phyloP scores from a whole-genome alignment of 2,888 invertebrate genomes.

The Ecdyonurus torrentis region DNA sequence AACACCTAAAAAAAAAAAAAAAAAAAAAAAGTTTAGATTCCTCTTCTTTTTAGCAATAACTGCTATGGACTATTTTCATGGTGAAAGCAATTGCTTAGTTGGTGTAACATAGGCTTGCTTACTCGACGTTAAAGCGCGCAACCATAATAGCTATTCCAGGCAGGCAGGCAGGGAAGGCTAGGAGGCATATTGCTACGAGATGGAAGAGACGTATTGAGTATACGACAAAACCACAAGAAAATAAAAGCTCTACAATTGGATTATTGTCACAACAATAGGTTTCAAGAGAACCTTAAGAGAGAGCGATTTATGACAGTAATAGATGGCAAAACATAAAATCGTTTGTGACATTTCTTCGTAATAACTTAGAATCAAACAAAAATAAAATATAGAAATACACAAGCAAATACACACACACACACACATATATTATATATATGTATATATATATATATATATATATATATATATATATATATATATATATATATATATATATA shows the following conservation, averaged over 20 bases:
- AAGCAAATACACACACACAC: too few species aligned
- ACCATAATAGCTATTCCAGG: not conserved
- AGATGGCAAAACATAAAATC: not conserved
- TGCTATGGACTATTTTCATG: not conserved
- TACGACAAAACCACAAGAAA: not conserved
- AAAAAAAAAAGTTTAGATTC: too few species aligned
- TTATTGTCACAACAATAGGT: not conserved
- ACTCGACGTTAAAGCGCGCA: not conserved
- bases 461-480: too few species aligned
- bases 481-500: too few species aligned
- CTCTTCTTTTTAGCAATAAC: not conserved
- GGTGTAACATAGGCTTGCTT: not conserved
- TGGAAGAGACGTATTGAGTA: not conserved
- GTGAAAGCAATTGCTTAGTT: too few species aligned
- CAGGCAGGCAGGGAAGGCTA: too few species aligned
- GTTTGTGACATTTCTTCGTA: not conserved
- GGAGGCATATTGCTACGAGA: not conserved
- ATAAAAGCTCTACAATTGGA: not conserved
- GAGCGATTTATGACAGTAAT: not conserved
- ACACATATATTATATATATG: too few species aligned
- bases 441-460: too few species aligned
- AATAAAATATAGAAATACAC: too few species aligned
- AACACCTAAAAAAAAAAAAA: not conserved
- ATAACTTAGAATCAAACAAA: not conserved
- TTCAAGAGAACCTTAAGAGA: not conserved